Evolutionary conservation across 1,140 invertebrate species (phyloP), one percentile per base, ranked within the genome.

Genomic region (Leptopilina clavipes): DNA sequence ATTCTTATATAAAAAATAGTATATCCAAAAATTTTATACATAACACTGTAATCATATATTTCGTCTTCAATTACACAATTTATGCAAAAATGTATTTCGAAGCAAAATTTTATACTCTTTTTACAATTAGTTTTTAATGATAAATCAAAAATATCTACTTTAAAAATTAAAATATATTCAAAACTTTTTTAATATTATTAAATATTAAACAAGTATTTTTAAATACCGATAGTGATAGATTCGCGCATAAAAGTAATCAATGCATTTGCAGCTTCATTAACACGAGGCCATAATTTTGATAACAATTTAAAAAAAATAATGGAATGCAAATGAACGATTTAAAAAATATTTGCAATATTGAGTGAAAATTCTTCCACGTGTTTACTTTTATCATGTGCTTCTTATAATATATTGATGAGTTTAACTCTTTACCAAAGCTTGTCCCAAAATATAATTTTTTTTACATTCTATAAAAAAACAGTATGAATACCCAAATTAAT

Each of bases 311-410:
- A n/a, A 52, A 17, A 6, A 17, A 52, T 17, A 2, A 52, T 17
- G 17, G 17, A n/a, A 52, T 17, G 14, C 48, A 17, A 17, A 17
- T 48, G 1, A 17, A 45, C 2, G 6, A 17, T 52, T 52, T 12
- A 17, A 6, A 52, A 52, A 17, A 52, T 52, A 1, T n/a, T 25
- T n/a, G 7, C n/a, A 25, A 10, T 19, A 9, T 25, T 65, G 59
- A 37, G 56, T 59, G 14, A 65, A 65, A 31, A 65, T 65, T 65
- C 59, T 11, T 65, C 25, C 59, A 65, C 22, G 59, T 65, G 59
- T 65, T n/a, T 65, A 31, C 12, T 14, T 37, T 65, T 31, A 37
- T 7, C 19, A 31, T 31, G 12, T 52, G 48, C 12, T 52, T 52
- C 14, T 52, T 52, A 19, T 65, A 31, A 37, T 65, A 40, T 40